Percentiles rank a stretch among this genome's conserved stretches.
Evolutionary conservation across 2,113 vertebrate species (phyloP).

Genomic region (Anseranas semipalmata): DNA sequence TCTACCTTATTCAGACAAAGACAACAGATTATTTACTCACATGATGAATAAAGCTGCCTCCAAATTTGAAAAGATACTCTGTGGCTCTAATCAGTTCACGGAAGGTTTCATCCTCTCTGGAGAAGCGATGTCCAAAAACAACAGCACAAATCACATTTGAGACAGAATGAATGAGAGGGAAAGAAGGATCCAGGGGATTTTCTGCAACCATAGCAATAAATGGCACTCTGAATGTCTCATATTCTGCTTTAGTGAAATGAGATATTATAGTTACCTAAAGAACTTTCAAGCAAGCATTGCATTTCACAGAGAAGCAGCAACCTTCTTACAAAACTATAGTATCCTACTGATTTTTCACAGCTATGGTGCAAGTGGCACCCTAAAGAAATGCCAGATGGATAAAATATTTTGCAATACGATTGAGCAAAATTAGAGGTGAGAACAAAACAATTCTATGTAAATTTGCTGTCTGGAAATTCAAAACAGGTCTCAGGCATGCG

Average conservation of each 20-base stretch:
- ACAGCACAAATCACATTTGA: constrained; percentile 70
- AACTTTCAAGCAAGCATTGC: not conserved
- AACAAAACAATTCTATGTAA: not conserved
- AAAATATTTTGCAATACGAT: not conserved
- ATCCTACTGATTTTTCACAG: not conserved
- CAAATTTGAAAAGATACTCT: not conserved
- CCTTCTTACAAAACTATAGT: not conserved
- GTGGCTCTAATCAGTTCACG: constrained; percentile 59
- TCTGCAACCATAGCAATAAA: constrained; percentile 37
- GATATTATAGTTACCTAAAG: not conserved
- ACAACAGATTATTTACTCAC: not conserved
- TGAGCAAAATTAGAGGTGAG: not conserved
- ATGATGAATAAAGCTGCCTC: constrained; percentile 9
- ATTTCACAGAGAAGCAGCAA: not conserved
- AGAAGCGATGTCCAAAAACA: constrained; percentile 47
- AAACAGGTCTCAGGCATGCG: not conserved
- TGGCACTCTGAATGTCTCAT: not conserved
- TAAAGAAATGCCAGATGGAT: not conserved
- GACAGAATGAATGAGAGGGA: constrained; percentile 22
- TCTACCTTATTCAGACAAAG: not conserved
- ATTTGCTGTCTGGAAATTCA: not conserved
- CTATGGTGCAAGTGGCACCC: not conserved
- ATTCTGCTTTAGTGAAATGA: not conserved
- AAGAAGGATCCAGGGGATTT: constrained; percentile 59
- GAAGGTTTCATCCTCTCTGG: constrained; percentile 62